Evolutionary conservation across 2,113 vertebrate genomes (phyloP).

Genomic region (Aptenodytes patagonicus): DNA sequence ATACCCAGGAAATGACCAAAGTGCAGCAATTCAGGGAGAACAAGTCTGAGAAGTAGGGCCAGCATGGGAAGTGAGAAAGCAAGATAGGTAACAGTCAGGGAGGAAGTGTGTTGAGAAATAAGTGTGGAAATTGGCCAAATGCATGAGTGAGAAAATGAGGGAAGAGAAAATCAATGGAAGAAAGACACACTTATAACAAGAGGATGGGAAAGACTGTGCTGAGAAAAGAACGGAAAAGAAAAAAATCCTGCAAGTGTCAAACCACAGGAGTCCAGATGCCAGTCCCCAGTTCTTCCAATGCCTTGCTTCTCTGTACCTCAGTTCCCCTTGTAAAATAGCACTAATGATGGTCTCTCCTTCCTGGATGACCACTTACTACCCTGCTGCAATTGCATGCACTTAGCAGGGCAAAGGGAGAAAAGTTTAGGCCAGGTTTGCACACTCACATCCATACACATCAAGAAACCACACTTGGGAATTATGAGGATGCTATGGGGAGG

Average conservation of each 20-base stretch:
- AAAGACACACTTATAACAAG: not conserved
- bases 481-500: not conserved
- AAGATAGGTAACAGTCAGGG: not conserved
- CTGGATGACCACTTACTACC: not conserved
- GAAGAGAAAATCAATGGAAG: not conserved
- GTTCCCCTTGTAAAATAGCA: not conserved
- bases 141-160: not conserved
- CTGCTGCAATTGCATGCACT: not conserved
- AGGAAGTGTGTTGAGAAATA: not conserved
- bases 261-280: not conserved
- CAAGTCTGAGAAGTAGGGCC: not conserved
- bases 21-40: not conserved
- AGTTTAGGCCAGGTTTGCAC: not conserved
- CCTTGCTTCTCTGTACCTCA: not conserved
- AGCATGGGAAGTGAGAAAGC: not conserved
- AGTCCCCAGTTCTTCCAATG: not conserved
- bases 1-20: not conserved
- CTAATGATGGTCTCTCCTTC: not conserved
- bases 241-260: not conserved
- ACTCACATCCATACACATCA: not conserved
- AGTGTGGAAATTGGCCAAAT: not conserved
- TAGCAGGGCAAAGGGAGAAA: not conserved
- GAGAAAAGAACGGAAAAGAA: not conserved
- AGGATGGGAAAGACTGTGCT: not conserved
- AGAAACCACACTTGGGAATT: not conserved